A percentile compares a stretch with the other conserved stretches of the same genome.
Evolutionary conservation across 1,140 invertebrate genomes (phyloP).

Genomic region (Drosophila asahinai): DNA sequence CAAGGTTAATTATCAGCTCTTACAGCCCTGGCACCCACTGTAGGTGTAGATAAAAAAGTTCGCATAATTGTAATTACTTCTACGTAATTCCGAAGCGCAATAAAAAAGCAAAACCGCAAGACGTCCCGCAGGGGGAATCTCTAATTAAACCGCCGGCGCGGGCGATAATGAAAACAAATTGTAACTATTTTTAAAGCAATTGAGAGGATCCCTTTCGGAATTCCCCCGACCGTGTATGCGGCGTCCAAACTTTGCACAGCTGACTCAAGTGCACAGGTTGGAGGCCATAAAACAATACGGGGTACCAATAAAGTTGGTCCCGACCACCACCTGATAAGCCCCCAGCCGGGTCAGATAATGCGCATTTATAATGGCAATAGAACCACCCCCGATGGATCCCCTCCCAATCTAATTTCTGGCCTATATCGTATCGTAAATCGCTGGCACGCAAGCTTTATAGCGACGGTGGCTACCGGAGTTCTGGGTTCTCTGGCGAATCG

Average conservation of each 20-base stretch:
- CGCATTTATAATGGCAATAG: constrained; percentile 48
- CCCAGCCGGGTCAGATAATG: constrained; percentile 53
- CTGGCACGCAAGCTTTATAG: constrained; percentile 34
- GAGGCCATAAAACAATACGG: constrained; percentile 35
- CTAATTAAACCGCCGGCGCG: constrained; percentile 50
- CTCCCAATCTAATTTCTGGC: constrained; percentile 3
- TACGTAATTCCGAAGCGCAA: constrained; percentile 65
- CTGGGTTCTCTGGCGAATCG: constrained; percentile 1
- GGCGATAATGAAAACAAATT: constrained; percentile 73
- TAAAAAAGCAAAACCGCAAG: constrained; percentile 44
- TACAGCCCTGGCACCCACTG: constrained; percentile 20
- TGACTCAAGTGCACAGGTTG: constrained; percentile 58
- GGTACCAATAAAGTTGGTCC: constrained; percentile 54
- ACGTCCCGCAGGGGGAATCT: constrained; percentile 23
- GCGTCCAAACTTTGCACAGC: constrained; percentile 54
- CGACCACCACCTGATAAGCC: constrained; percentile 52
- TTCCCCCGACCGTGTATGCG: not conserved
- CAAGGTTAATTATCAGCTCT: constrained; percentile 45
- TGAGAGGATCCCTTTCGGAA: constrained; percentile 39
- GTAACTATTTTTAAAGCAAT: constrained; percentile 75
- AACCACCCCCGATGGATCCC: constrained; percentile 3
- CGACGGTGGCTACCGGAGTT: constrained; percentile 28
- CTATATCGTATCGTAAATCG: constrained; percentile 56
- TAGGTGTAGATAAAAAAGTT: constrained; percentile 38
- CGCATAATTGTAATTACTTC: constrained; percentile 51